Base-by-base conservation (phyloP, 2,888 invertebrate species). In the Prosapia bicincta region DNA sequence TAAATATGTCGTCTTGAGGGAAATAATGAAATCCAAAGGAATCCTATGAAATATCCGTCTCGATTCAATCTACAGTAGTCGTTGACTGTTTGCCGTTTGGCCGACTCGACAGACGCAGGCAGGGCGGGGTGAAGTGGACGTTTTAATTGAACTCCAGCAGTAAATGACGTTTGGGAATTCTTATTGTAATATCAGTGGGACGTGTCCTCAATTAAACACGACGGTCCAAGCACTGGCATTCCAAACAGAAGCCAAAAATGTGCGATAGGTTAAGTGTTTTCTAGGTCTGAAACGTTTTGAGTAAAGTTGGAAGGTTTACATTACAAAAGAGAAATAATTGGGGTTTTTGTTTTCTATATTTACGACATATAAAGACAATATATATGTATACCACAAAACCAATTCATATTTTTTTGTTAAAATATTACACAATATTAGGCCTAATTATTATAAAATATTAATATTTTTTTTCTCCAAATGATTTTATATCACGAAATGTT, bases 111-210 rank as follows among this genome's bases (percentile, higher is more conserved):
- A 2, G 54, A 20, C 54, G 54, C n/a, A 20, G 54, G 54, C 6
- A 6, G 30, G 9, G 30, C 5, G 30, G 30, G 6, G 30, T 6
- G 30, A 30, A 9, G 30, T 9, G 30, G 30, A 6, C 13, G 54
- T 54, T 54, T 54, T 54, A 54, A 54, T 54, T 54, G 54, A 54
- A 54, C 54, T 54, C 54, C 54, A 20, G 54, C 54, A 54, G 54
- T 54, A 54, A 54, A 54, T 54, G 54, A 54, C 54, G 54, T 54
- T 54, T 54, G 54, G 54, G 54, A 54, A 54, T 54, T 54, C 54
- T 54, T 54, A 54, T 54, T 54, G 54, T 54, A 54, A 54, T 54
- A 20, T 54, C 7, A 54, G 10, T 54, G 54, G 54, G 54, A 54
- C 54, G 54, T 54, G 54, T 54, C 54, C 54, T 10, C 54, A 20